These are phyloP conservation scores for Pseudotriccus pelzelni DNA, from an alignment of 2,797 vertebrate genomes.

Conservation along the genomic window DNA sequence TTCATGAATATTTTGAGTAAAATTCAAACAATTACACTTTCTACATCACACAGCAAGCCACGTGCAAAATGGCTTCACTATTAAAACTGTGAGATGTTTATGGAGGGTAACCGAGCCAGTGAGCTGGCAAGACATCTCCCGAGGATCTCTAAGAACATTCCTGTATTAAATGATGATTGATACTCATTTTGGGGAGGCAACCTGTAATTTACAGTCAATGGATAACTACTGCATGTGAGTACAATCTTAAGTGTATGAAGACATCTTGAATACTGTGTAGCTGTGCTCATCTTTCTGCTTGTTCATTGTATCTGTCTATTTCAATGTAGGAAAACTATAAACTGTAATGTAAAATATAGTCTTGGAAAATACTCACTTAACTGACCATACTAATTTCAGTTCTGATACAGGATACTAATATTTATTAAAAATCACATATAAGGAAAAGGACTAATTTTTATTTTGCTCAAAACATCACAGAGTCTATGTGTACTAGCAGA, in stretches of 20 bases:
- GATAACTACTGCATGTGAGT: background rate
- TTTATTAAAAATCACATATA: background rate
- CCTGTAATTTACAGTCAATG: background rate
- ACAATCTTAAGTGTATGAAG: background rate
- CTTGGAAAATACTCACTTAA: background rate
- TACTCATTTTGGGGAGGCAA: background rate
- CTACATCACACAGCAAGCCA: background rate
- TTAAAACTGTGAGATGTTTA: background rate
- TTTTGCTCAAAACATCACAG: background rate
- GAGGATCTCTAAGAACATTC: background rate
- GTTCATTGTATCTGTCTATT: background rate
- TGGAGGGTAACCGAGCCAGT: background rate
- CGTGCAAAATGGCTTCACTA: background rate
- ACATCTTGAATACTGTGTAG: background rate
- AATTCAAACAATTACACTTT: background rate
- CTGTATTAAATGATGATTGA: background rate
- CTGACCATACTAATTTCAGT: background rate
- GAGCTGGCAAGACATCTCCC: background rate
- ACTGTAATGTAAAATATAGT: background rate
- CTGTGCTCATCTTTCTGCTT: background rate
- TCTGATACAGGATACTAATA: background rate
- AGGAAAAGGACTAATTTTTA: background rate
- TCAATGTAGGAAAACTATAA: background rate
- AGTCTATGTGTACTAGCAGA: fast-evolving
- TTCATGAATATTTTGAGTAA: background rate